A percentile compares a stretch with the other conserved stretches of the same genome.
These are phyloP conservation scores for Poicephalus meyeri DNA, from an alignment of 2,113 vertebrate species.

Conservation along the genomic window DNA sequence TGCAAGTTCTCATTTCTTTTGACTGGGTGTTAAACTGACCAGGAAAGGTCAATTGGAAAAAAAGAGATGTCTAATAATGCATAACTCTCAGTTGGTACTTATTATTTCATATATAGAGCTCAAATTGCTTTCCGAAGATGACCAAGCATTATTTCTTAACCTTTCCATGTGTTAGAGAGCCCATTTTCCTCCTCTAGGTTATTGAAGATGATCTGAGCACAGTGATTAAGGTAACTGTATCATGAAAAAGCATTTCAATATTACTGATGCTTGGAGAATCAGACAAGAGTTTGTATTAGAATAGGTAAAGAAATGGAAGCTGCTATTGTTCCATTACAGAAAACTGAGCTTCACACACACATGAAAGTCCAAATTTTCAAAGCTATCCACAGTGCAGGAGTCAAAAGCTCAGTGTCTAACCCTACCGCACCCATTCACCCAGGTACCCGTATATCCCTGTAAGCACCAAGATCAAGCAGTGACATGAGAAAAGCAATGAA, in stretches of 20 bases:
- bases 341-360: background rate
- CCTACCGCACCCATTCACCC: accelerated
- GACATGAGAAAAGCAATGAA: accelerated
- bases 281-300: background rate
- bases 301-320: background rate
- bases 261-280: background rate
- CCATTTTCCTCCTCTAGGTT: background rate
- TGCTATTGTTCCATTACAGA: background rate
- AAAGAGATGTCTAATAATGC: conserved; percentile 12
- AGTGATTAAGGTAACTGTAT: background rate
- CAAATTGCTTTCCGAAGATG: conserved; percentile 25
- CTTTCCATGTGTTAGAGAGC: background rate
- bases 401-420: background rate
- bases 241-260: background rate
- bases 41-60: conserved; percentile 26
- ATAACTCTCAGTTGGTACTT: background rate
- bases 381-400: background rate
- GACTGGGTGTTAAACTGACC: background rate
- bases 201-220: background rate
- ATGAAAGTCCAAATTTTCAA: background rate
- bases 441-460: accelerated
- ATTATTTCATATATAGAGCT: background rate
- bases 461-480: no score
- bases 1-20: background rate
- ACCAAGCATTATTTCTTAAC: conserved; percentile 22